phyloP scores from a whole-genome alignment of 2,888 invertebrate genomes.

The Caenorhabditis afra region DNA sequence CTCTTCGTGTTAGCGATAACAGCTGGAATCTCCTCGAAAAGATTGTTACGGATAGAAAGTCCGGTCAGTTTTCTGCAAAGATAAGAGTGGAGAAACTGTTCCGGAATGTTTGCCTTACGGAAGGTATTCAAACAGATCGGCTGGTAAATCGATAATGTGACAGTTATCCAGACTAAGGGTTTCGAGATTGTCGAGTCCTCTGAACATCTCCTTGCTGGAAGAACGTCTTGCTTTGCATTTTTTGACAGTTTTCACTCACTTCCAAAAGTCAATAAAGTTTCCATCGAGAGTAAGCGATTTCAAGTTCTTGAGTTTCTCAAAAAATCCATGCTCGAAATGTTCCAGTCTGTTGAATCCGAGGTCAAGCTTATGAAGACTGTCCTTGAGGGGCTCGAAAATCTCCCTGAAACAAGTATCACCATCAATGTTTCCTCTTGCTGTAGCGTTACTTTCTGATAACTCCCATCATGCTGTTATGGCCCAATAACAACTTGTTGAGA shows the following conservation, averaged over 20 bases:
- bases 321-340: conserved; percentile 34
- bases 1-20: conserved; percentile 60
- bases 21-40: conserved; percentile 64
- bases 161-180: conserved; percentile 72
- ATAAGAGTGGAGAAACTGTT: background rate
- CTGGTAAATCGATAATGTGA: conserved; percentile 58
- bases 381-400: conserved; percentile 34
- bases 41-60: conserved; percentile 70
- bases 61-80: conserved; percentile 67
- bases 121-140: conserved; percentile 70
- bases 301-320: conserved; percentile 54
- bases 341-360: conserved; percentile 58
- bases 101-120: conserved; percentile 53
- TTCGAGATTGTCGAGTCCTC: conserved; percentile 69
- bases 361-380: conserved; percentile 59
- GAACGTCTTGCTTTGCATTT: background rate
- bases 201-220: conserved; percentile 62
- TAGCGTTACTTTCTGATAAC: conserved; percentile 56
- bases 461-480: conserved; percentile 50
- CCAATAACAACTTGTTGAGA: conserved; percentile 53
- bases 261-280: conserved; percentile 50
- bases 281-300: conserved; percentile 68
- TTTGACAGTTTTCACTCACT: conserved; percentile 3
- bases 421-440: background rate
- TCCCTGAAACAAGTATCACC: conserved; percentile 20